Conservation (phyloP, 2,113 vertebrate genomes). For the Aptenodytes forsteri region DNA sequence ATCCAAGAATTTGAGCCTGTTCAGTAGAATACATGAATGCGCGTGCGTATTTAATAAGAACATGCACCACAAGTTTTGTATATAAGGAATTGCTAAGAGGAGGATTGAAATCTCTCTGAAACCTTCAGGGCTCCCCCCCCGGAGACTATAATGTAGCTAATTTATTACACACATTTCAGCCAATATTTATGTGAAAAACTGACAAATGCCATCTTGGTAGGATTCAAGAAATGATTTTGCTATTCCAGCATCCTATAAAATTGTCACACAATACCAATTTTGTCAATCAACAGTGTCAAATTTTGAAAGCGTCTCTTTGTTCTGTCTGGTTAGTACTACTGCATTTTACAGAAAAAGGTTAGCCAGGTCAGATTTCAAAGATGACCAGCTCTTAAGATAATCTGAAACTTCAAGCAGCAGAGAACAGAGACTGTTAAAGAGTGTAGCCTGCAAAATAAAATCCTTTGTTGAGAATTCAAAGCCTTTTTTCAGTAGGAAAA, state of each 20-base stretch:
- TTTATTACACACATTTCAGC: not conserved
- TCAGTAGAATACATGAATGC: not conserved
- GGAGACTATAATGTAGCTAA: not conserved
- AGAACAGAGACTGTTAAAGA: not conserved
- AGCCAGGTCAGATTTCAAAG: constrained; percentile 48
- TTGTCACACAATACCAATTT: not conserved
- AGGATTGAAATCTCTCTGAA: not conserved
- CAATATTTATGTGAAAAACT: not conserved
- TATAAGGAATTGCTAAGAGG: not conserved
- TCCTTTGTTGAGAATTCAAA: constrained; percentile 46
- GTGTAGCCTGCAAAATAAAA: constrained; percentile 35
- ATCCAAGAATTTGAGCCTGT: not conserved
- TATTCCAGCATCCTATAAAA: not conserved
- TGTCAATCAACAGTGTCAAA: not conserved
- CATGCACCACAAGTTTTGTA: not conserved
- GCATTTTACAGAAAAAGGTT: not conserved
- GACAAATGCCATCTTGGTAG: not conserved
- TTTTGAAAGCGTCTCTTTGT: not conserved
- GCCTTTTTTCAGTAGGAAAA: not conserved
- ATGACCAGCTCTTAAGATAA: constrained; percentile 41
- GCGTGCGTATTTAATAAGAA: not conserved
- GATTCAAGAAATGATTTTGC: not conserved
- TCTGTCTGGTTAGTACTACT: not conserved
- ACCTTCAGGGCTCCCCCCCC: not conserved
- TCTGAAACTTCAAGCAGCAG: constrained; percentile 30